phyloP scores from a whole-genome alignment of 1,140 invertebrate genomes.

The Ooceraea biroi region DNA sequence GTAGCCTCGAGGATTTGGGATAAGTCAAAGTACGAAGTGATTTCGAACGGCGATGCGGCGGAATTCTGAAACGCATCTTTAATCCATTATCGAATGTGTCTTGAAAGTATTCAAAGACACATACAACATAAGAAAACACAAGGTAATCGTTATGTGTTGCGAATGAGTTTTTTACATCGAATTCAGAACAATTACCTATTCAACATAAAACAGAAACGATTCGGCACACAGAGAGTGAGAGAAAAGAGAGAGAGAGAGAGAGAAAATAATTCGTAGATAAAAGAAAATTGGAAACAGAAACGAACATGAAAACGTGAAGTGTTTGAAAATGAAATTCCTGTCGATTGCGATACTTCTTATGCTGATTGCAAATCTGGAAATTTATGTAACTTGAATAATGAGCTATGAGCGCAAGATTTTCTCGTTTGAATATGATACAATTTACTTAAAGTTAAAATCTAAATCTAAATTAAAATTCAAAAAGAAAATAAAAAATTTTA shows the following conservation, averaged over 20 bases:
- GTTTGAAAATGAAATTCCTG: background rate
- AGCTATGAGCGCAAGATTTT: background rate
- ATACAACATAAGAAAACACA: slow-evolving; percentile 18
- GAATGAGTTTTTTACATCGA: slow-evolving; percentile 27
- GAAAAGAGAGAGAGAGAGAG: too few relatives aligned
- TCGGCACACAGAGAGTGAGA: background rate
- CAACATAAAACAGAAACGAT: slow-evolving; percentile 18
- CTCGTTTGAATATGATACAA: background rate
- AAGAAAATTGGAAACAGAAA: slow-evolving; percentile 31
- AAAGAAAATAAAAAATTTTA: background rate
- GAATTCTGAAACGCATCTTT: slow-evolving; percentile 34
- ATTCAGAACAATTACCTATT: slow-evolving; percentile 9
- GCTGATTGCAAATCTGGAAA: background rate
- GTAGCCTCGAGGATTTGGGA: slow-evolving; percentile 46
- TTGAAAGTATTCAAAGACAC: slow-evolving; percentile 1
- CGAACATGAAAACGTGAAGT: background rate
- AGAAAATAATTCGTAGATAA: background rate
- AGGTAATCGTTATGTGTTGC: slow-evolving; percentile 24
- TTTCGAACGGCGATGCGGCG: background rate
- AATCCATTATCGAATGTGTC: slow-evolving; percentile 56
- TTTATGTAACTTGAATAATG: background rate
- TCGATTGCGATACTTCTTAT: background rate
- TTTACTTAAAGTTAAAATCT: background rate
- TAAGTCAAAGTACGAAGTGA: slow-evolving; percentile 50
- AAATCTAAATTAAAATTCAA: background rate